Evolutionary conservation across 2,113 vertebrate species (phyloP).

Genomic region (Cyanoderma ruficeps): DNA sequence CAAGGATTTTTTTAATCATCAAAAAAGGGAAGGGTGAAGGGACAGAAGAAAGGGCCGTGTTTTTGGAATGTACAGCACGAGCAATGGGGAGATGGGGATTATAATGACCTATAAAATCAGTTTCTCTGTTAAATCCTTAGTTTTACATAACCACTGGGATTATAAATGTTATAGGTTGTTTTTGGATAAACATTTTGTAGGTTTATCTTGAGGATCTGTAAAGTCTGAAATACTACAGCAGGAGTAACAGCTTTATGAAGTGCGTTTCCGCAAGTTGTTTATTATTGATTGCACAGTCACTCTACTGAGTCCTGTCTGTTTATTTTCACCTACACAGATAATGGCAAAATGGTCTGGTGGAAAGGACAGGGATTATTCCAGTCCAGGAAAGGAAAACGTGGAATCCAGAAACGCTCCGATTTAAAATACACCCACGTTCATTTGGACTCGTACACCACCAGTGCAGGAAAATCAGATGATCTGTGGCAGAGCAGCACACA

Average conservation of each 20-base stretch:
- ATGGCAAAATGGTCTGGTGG: background rate
- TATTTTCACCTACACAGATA: background rate
- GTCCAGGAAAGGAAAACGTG: background rate
- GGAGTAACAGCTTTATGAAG: background rate
- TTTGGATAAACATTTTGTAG: background rate
- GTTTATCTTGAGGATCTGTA: background rate
- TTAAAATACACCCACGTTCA: accelerated
- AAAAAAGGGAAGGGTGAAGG: background rate
- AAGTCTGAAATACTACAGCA: background rate
- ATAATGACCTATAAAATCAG: background rate
- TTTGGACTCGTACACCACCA: accelerated
- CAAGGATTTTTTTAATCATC: background rate
- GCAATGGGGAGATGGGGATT: background rate
- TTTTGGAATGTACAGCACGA: background rate
- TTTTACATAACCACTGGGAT: background rate
- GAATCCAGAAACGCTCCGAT: background rate
- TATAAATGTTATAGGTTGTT: background rate
- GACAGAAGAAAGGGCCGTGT: background rate
- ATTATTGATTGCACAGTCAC: background rate
- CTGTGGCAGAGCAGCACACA: accelerated
- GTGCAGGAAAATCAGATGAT: accelerated
- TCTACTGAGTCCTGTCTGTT: accelerated
- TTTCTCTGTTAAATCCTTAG: background rate
- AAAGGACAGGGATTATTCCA: background rate
- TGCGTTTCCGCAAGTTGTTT: background rate